phyloP scores from a whole-genome alignment of 2,797 vertebrate genomes.

The Syncerus caffer region DNA sequence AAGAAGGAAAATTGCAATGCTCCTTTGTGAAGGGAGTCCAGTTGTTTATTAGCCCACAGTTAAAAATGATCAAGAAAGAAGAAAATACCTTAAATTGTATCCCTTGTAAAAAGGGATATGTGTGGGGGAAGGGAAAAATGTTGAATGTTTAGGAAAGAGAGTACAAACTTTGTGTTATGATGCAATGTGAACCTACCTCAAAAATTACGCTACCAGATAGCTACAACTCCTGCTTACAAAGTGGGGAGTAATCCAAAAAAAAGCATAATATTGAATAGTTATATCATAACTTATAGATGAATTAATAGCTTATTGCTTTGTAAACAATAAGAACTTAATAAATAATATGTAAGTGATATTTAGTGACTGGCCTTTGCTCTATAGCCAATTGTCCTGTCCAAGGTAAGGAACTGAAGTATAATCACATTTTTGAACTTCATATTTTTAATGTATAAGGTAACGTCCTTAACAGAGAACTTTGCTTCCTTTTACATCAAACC shows the following conservation, averaged over 20 bases:
- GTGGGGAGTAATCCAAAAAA: background rate
- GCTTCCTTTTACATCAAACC: background rate
- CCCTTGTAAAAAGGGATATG: background rate
- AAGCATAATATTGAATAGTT: background rate
- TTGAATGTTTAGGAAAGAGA: background rate
- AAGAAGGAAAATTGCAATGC: background rate
- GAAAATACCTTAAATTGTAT: background rate
- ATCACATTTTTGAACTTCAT: background rate
- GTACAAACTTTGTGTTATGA: background rate
- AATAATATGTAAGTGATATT: background rate
- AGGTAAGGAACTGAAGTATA: background rate
- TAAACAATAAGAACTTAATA: background rate
- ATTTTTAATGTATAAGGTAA: background rate
- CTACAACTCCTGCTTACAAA: background rate
- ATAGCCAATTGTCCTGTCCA: background rate
- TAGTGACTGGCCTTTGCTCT: background rate
- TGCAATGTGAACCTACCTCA: background rate
- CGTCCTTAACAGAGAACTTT: background rate
- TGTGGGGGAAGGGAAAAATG: background rate
- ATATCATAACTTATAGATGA: background rate
- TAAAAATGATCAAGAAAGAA: constrained; percentile 14
- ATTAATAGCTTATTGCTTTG: constrained; percentile 9
- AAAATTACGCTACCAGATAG: background rate
- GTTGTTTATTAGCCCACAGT: background rate
- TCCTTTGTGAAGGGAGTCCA: background rate